phyloP scores from a whole-genome alignment of 2,113 vertebrate species.

The Seriola quinqueradiata region DNA sequence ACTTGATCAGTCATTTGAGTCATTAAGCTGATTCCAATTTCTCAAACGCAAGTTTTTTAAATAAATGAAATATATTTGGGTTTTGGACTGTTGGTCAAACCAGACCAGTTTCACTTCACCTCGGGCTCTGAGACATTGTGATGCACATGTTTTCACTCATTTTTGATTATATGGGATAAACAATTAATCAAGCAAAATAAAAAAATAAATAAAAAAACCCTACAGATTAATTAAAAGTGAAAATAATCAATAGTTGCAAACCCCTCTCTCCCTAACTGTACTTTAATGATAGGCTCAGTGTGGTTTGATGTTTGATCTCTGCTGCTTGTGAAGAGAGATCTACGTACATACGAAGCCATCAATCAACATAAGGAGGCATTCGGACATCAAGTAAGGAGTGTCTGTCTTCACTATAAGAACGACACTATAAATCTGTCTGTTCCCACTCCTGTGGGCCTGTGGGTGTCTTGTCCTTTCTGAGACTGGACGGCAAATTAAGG shows the following conservation, averaged over 20 bases:
- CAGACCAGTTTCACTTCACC: neutral
- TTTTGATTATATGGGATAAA: neutral
- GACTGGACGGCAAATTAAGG: neutral
- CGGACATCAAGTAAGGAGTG: conserved; percentile 55
- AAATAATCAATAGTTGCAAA: neutral
- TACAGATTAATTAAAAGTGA: neutral
- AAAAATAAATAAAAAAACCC: too few relatives aligned
- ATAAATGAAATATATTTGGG: too few relatives aligned
- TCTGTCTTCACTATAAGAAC: conserved; percentile 36
- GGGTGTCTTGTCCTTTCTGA: neutral
- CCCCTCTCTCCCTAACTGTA: neutral
- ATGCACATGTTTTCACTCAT: neutral
- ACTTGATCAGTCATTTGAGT: too few relatives aligned
- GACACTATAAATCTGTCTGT: conserved; percentile 51
- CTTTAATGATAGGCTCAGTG: neutral
- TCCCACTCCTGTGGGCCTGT: conserved; percentile 7
- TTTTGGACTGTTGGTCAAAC: too few relatives aligned
- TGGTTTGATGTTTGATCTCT: neutral
- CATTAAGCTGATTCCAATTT: too few relatives aligned
- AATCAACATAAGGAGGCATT: conserved; percentile 63
- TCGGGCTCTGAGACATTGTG: neutral
- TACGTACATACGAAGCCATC: conserved; percentile 46
- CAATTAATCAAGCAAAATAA: neutral
- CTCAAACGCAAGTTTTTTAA: too few relatives aligned
- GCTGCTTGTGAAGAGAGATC: conserved; percentile 7